Evolutionary conservation across 1,140 invertebrate genomes (phyloP).

Genomic region (Asobara japonica): DNA sequence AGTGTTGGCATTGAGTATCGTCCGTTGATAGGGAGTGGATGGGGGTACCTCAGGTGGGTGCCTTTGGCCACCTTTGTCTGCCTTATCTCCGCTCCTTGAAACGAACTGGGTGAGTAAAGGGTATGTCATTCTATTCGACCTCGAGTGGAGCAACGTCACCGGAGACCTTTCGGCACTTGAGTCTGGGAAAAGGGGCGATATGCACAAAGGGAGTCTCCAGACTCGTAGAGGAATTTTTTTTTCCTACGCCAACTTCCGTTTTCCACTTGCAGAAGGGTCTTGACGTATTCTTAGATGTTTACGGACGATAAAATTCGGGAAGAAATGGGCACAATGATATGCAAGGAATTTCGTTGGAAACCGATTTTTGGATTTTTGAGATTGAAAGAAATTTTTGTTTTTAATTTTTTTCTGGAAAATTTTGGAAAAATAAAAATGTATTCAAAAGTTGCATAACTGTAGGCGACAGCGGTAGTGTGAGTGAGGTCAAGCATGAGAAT

Average conservation of each 20-base stretch:
- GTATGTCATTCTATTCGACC: neutral
- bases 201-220: constrained; percentile 7
- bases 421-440: neutral
- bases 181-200: neutral
- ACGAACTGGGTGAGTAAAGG: neutral
- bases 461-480: neutral
- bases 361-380: neutral
- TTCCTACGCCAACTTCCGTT: neutral
- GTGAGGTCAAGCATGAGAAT: neutral
- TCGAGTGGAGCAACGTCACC: neutral
- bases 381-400: no score
- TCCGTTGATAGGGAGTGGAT: neutral
- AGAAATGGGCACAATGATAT: neutral
- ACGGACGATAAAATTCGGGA: neutral
- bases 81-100: neutral
- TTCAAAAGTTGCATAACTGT: neutral
- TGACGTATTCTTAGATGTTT: neutral
- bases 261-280: neutral
- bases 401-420: no score
- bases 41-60: neutral
- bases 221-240: neutral
- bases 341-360: neutral
- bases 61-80: neutral
- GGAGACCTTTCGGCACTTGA: neutral
- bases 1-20: neutral